A percentile compares a stretch with the other conserved stretches of the same genome.
Evolutionary conservation across 2,113 vertebrate genomes (phyloP).

Genomic region (Equus przewalskii): DNA sequence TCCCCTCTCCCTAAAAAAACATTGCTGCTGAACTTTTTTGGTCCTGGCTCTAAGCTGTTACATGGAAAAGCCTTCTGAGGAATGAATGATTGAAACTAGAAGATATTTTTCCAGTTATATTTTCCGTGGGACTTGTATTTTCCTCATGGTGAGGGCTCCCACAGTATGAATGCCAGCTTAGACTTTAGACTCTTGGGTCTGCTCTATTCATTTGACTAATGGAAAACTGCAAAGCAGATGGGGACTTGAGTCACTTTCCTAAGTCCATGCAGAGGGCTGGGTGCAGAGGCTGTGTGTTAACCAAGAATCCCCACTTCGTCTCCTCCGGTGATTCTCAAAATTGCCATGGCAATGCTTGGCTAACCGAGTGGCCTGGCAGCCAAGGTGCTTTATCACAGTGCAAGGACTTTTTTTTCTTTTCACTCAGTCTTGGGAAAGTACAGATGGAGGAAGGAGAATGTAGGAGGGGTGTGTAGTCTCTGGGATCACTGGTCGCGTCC

Average conservation of each 20-base stretch:
- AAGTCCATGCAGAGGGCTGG: neutral
- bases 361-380: neutral
- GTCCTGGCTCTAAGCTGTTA: neutral
- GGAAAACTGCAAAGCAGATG: neutral
- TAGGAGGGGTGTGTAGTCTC: neutral
- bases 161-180: neutral
- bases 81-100: neutral
- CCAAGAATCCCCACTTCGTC: neutral
- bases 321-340: neutral
- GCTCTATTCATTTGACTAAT: neutral
- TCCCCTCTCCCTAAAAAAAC: neutral
- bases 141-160: neutral
- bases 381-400: neutral
- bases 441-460: neutral
- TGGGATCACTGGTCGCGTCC: neutral
- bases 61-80: neutral
- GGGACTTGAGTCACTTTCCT: neutral
- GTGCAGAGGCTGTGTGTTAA: neutral
- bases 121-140: slow-evolving; percentile 46
- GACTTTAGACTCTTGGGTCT: neutral
- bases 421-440: neutral
- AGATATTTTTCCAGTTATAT: slow-evolving; percentile 1
- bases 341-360: neutral
- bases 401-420: neutral
- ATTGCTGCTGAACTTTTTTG: neutral